A percentile compares a stretch with the other conserved stretches of the same genome.
phyloP scores from a whole-genome alignment of 2,797 vertebrate genomes.

The Oreortyx pictus region DNA sequence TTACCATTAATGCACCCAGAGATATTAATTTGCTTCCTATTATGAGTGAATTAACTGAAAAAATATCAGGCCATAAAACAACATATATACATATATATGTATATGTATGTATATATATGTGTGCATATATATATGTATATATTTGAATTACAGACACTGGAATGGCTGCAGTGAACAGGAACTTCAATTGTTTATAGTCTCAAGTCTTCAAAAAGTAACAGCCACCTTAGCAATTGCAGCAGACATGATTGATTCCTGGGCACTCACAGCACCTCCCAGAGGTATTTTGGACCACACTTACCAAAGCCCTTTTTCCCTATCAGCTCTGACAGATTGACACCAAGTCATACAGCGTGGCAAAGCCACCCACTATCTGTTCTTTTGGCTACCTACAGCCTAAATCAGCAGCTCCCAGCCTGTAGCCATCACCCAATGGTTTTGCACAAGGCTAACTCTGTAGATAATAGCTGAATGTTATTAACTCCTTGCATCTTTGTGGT shows the following conservation, averaged over 20 bases:
- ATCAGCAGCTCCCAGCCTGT: neutral
- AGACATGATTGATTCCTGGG: neutral
- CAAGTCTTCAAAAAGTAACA: neutral
- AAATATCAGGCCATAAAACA: constrained; percentile 30
- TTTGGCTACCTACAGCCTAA: neutral
- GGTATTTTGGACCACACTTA: neutral
- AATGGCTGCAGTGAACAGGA: neutral
- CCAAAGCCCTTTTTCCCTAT: neutral
- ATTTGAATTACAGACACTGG: neutral
- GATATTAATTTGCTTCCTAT: constrained; percentile 57
- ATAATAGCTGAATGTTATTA: neutral
- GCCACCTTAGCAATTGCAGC: neutral
- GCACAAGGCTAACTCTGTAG: neutral
- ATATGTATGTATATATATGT: neutral
- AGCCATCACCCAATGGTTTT: neutral
- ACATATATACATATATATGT: too few species aligned
- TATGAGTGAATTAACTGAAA: constrained; percentile 65
- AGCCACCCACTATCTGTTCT: neutral
- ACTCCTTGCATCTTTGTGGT: neutral
- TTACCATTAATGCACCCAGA: constrained; percentile 48
- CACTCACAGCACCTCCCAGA: neutral
- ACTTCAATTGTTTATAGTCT: neutral
- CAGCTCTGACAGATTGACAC: neutral
- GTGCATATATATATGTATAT: neutral
- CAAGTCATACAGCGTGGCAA: neutral